Conservation (phyloP, 2,113 vertebrate species). For the Dicrurus megarhynchus region DNA sequence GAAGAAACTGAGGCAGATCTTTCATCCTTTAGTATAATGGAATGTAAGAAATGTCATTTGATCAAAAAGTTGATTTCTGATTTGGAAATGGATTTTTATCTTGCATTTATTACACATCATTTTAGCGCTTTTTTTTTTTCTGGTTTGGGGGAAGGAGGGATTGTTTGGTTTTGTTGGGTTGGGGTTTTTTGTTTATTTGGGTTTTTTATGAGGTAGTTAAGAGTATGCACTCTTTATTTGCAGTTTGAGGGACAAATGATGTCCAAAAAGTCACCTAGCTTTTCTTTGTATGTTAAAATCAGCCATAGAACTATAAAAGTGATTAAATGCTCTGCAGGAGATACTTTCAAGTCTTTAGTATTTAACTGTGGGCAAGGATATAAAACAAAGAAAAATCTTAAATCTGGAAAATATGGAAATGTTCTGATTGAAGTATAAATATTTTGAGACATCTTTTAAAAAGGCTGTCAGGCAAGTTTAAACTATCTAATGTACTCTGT, state of each 20-base stretch:
- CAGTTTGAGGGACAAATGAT: neutral
- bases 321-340: neutral
- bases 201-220: neutral
- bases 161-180: neutral
- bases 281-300: neutral
- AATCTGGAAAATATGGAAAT: neutral
- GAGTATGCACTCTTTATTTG: neutral
- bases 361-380: neutral
- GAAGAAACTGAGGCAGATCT: neutral
- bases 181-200: neutral
- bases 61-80: neutral
- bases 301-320: neutral
- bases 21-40: neutral
- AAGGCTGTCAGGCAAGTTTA: neutral
- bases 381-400: neutral
- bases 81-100: neutral
- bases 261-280: neutral
- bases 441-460: neutral
- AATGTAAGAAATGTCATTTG: neutral
- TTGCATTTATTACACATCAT: neutral
- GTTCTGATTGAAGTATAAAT: neutral
- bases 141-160: fast-evolving
- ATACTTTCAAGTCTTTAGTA: neutral
- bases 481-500: neutral
- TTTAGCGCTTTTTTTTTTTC: neutral